These are phyloP conservation scores for Cranoglanis bouderius DNA, from an alignment of 2,113 vertebrate species.

Conservation along the genomic window DNA sequence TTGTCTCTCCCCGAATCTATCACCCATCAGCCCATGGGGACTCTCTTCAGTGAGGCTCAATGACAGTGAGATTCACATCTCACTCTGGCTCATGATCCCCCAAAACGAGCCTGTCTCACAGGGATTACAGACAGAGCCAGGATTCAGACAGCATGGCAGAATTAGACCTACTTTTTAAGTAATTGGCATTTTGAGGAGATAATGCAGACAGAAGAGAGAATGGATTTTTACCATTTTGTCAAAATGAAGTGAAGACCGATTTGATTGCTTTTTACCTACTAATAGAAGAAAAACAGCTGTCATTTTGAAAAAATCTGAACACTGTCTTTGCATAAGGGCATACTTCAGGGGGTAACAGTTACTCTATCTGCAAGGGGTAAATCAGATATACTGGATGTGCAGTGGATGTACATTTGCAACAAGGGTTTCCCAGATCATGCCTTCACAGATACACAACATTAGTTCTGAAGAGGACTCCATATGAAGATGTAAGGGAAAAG, in stretches of 20 bases:
- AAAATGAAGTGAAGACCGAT: slow-evolving; percentile 21
- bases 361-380: neutral
- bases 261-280: neutral
- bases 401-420: neutral
- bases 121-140: slow-evolving; percentile 41
- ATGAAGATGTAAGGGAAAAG: neutral
- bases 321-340: neutral
- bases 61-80: slow-evolving; percentile 58
- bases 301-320: neutral
- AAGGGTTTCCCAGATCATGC: neutral
- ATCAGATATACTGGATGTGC: neutral
- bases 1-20: slow-evolving; percentile 41
- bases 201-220: slow-evolving; percentile 24
- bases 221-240: slow-evolving; percentile 12
- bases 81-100: slow-evolving; percentile 55
- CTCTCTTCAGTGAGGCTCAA: slow-evolving; percentile 51
- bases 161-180: slow-evolving; percentile 43
- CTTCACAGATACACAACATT: neutral
- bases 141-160: slow-evolving; percentile 1
- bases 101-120: slow-evolving; percentile 54
- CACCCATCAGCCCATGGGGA: slow-evolving; percentile 53
- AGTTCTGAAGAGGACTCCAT: neutral
- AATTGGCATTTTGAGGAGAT: slow-evolving; percentile 39
- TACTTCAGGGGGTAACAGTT: slow-evolving; percentile 15
- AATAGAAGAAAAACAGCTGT: neutral